Evolutionary conservation across 35 echinoderm and acorn worm species (phyloP), one percentile per base, ranked within the genome.

Genomic region (Patiria miniata): DNA sequence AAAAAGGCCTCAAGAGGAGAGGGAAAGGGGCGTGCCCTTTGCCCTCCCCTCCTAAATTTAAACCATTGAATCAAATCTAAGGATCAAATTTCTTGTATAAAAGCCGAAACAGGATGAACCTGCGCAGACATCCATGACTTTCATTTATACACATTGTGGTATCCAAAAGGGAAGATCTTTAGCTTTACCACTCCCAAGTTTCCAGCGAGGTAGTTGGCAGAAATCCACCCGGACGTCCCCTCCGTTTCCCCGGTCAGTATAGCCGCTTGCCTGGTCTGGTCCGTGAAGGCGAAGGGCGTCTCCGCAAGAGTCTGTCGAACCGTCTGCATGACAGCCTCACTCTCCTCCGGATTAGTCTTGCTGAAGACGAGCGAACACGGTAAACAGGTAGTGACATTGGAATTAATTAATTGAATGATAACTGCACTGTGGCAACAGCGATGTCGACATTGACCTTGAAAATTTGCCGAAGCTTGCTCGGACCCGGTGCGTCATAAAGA

Each of bases 101-200:
- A n/a, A n/a, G n/a, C n/a, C n/a, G n/a, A n/a, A n/a, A n/a, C n/a
- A n/a, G n/a, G n/a, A n/a, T n/a, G n/a, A n/a, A n/a, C n/a, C n/a
- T n/a, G n/a, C n/a, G n/a, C n/a, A n/a, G n/a, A n/a, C n/a, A n/a
- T n/a, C n/a, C n/a, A n/a, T n/a, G n/a, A n/a, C n/a, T n/a, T n/a
- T n/a, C n/a, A n/a, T n/a, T n/a, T n/a, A n/a, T n/a, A n/a, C n/a
- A n/a, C n/a, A n/a, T n/a, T n/a, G n/a, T n/a, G n/a, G n/a, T n/a
- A n/a, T n/a, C n/a, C n/a, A n/a, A n/a, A n/a, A n/a, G n/a, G n/a
- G n/a, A n/a, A n/a, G n/a, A n/a, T n/a, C n/a, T n/a, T n/a, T n/a
- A n/a, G n/a, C n/a, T n/a, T 47, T 84, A 90, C 88, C 81, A 83
- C 80, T 44, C 30, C 52, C 42, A 90, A 78, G 36, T 60, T 84